Percentiles rank a stretch among this genome's conserved stretches.
phyloP scores from a whole-genome alignment of 2,888 invertebrate species.

The Brenthis ino region DNA sequence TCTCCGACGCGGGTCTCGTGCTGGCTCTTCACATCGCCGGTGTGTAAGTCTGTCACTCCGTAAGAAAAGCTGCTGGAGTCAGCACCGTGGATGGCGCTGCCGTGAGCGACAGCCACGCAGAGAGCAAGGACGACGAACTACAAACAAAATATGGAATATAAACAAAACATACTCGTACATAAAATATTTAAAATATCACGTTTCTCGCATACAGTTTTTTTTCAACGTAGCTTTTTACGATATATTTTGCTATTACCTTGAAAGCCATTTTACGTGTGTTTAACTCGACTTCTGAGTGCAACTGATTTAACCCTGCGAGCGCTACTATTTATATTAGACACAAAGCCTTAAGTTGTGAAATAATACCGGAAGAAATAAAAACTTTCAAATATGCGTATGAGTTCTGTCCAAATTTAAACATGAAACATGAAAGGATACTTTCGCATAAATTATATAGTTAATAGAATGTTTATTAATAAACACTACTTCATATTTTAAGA shows the following conservation, averaged over 20 bases:
- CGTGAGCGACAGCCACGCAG: conserved; percentile 67
- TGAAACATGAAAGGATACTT: no score
- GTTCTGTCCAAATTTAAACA: no score
- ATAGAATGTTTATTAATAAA: no score
- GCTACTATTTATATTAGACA: conserved; percentile 7
- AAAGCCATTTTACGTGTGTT: conserved; percentile 39
- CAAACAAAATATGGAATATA: conserved; percentile 46
- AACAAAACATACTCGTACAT: conserved; percentile 40
- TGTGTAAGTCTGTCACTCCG: conserved; percentile 76
- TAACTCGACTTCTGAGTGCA: conserved; percentile 38
- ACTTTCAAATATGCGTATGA: no score
- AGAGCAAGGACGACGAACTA: conserved; percentile 73
- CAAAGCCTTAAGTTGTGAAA: conserved; percentile 2
- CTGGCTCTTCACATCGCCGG: conserved; percentile 78
- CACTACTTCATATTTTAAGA: no score
- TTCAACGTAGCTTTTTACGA: background rate
- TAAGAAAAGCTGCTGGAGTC: conserved; percentile 73
- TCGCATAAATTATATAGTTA: no score
- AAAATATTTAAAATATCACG: background rate
- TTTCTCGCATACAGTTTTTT: no score
- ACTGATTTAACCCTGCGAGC: conserved; percentile 28
- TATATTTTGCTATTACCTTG: conserved; percentile 32
- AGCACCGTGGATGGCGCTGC: conserved; percentile 63
- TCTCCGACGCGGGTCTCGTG: conserved; percentile 74
- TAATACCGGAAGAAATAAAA: conserved; percentile 26